Evolutionary conservation across 2,113 vertebrate species (phyloP), one percentile per base, ranked within the genome.

Genomic region (Hyperoodon ampullatus): DNA sequence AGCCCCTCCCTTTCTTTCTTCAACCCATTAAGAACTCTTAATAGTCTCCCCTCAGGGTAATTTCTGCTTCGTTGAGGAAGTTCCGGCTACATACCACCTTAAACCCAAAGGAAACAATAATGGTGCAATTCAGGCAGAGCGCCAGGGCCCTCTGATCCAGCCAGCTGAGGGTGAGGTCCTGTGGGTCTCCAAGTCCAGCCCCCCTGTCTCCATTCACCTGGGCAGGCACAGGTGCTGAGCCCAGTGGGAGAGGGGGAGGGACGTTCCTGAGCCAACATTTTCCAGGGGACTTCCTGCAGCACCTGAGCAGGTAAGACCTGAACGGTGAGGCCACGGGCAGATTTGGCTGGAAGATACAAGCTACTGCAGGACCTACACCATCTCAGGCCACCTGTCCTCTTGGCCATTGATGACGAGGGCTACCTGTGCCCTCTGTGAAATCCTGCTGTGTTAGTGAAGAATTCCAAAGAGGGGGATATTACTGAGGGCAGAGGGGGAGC

Each of bases 361-460:
- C 47, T 33, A 16, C 28, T 8, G n/a, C n/a, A 21, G 14, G 8
- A 35, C 26, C 33, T 1, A 13, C 0, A 3, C 35, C 33, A 2
- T n/a, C 47, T 28, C 50, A 68, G 68, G 74, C 35, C 14, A 0
- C 16, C 21, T 4, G 78, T 58, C 72, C 61, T 58, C 65, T 66
- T 11, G 47, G 19, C 8, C 35, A 23, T 42, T 44, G 28, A 60
- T 44, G 30, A 42, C 1, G 1, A 16, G 11, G 28, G 26, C n/a
- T 44, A 28, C 24, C 58, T 47, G 35, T 39, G 9, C 13, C 50
- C 14, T 50, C 61, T 55, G n/a, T 21, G 61, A 60, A 50, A 24
- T 28, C 50, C 44, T 58, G 63, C n/a, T 28, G 44, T 10, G 3
- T 85, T 58, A 15, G 63, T 33, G 39, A 55, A 33, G 47, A 78